Conservation (phyloP, 2,113 vertebrate genomes). For the Sterrhoptilus dennistouni region DNA sequence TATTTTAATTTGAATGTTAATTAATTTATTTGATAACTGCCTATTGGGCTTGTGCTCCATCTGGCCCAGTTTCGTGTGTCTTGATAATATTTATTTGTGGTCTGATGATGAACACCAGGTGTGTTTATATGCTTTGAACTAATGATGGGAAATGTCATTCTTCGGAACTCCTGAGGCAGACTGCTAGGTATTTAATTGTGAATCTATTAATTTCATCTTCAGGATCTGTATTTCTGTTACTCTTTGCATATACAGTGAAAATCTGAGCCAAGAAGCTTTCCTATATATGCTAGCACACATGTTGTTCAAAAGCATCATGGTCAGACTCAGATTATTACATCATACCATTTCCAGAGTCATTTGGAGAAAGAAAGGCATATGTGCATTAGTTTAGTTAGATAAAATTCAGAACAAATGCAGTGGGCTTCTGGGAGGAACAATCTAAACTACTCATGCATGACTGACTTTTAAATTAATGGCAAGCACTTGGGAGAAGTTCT, state of each 20-base stretch:
- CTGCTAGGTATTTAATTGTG: background rate
- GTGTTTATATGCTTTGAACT: background rate
- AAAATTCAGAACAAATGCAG: background rate
- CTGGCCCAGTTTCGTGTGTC: background rate
- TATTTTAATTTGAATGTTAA: slow-evolving; percentile 36
- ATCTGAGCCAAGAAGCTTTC: background rate
- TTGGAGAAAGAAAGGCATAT: background rate
- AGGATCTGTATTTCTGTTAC: background rate
- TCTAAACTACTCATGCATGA: background rate
- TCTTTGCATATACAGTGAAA: background rate
- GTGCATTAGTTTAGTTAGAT: background rate
- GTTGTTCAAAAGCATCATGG: background rate
- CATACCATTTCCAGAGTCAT: background rate
- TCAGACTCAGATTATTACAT: background rate
- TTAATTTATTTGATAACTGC: slow-evolving; percentile 31
- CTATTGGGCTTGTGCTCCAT: slow-evolving; percentile 9
- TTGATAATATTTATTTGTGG: background rate
- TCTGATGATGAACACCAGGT: background rate
- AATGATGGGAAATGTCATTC: background rate
- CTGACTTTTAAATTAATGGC: background rate
- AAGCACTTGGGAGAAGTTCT: background rate
- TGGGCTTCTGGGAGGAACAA: background rate
- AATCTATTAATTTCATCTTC: background rate
- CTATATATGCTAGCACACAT: background rate
- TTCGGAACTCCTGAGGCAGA: background rate